phyloP scores from a whole-genome alignment of 2,797 vertebrate species.

The Liasis olivaceus region DNA sequence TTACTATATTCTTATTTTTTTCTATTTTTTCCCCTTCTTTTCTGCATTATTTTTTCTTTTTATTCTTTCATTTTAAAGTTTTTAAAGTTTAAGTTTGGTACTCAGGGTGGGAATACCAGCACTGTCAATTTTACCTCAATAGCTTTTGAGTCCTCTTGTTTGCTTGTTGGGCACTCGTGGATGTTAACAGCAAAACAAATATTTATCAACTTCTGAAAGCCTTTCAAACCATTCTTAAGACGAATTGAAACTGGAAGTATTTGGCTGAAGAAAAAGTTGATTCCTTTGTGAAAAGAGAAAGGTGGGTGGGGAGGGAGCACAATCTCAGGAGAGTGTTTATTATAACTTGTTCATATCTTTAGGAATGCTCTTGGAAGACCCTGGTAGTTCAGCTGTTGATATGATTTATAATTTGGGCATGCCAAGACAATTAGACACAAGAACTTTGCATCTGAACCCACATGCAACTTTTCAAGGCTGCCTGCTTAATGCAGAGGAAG shows the following conservation, averaged over 20 bases:
- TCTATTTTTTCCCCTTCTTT: too few relatives aligned
- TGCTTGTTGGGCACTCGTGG: not conserved
- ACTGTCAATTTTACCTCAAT: not conserved
- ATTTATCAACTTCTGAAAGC: not conserved
- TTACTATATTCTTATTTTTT: too few relatives aligned
- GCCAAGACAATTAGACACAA: not conserved
- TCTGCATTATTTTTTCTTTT: too few relatives aligned
- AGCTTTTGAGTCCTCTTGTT: not conserved
- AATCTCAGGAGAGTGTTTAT: not conserved
- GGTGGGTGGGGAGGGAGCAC: too few relatives aligned
- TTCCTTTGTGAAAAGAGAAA: not conserved
- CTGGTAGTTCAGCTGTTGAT: not conserved
- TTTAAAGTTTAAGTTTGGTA: not conserved
- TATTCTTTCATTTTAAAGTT: too few relatives aligned
- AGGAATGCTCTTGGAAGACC: not conserved
- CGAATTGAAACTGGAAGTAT: not conserved
- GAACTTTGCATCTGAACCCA: not conserved
- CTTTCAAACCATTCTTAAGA: not conserved
- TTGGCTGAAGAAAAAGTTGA: not conserved
- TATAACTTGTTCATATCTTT: not conserved
- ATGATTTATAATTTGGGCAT: not conserved
- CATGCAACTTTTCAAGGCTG: constrained; percentile 34
- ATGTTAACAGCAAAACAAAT: not conserved
- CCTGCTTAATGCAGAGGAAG: constrained; percentile 1
- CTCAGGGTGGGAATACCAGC: not conserved